phyloP scores from a whole-genome alignment of 2,888 invertebrate species.

The Hirtodrosophila cameraria region DNA sequence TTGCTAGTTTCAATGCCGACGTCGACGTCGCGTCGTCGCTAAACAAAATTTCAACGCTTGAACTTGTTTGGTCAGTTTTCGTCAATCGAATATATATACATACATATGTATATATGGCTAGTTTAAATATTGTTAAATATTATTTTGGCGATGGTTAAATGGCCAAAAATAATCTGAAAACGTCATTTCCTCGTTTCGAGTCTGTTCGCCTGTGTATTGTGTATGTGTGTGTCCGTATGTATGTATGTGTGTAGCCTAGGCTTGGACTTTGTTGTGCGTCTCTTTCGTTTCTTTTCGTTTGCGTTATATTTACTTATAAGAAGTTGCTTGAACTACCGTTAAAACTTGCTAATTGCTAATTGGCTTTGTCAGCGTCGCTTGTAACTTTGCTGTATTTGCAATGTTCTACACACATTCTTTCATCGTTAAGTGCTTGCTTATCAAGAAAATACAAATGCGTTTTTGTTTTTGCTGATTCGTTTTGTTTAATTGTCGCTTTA shows the following conservation, averaged over 20 bases:
- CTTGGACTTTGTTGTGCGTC: constrained; percentile 38
- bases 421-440: constrained; percentile 43
- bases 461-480: constrained; percentile 36
- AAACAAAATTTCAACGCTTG: constrained; percentile 32
- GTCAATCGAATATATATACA: constrained; percentile 17
- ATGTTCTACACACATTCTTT: constrained; percentile 28
- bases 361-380: constrained; percentile 57
- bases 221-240: not conserved
- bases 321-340: constrained; percentile 74
- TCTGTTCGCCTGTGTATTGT: constrained; percentile 13
- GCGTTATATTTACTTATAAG: constrained; percentile 58
- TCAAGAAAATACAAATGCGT: constrained; percentile 27
- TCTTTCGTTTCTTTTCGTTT: constrained; percentile 52
- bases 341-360: constrained; percentile 64
- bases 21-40: constrained; percentile 17
- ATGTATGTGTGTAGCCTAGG: constrained; percentile 21
- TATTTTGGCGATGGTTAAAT: constrained; percentile 49
- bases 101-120: constrained; percentile 23
- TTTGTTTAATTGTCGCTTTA: constrained; percentile 44
- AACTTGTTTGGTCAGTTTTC: constrained; percentile 69
- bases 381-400: constrained; percentile 49
- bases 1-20: constrained; percentile 51
- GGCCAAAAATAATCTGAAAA: constrained; percentile 71
- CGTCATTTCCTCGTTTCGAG: constrained; percentile 69
- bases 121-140: constrained; percentile 64